Percentiles rank a stretch among this genome's conserved stretches.
Conservation (phyloP, 2,888 invertebrate species). For the Pseudococcus jackbeardsleyi region DNA sequence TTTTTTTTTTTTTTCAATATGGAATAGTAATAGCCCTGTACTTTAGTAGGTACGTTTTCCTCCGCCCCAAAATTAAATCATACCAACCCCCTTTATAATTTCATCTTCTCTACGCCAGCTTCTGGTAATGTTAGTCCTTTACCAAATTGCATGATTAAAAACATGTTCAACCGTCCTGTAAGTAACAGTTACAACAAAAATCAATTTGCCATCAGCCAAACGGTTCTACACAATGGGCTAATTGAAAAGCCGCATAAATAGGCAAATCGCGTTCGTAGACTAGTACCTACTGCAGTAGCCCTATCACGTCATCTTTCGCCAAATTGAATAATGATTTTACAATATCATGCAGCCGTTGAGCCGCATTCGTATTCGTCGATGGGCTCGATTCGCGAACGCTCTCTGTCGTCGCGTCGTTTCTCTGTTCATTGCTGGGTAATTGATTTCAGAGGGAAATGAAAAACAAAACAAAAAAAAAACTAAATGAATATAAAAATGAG, state of each 20-base stretch:
- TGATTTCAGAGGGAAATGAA: background rate
- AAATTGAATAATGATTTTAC: conserved; percentile 21
- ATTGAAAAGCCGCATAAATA: conserved; percentile 40
- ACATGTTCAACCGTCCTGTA: background rate
- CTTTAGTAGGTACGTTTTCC: too few species aligned
- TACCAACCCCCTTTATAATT: too few species aligned
- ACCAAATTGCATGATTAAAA: conserved; percentile 28
- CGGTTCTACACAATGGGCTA: conserved; percentile 40
- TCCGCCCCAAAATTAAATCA: too few species aligned
- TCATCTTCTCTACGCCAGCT: too few species aligned
- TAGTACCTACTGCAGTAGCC: background rate
- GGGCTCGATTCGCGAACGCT: background rate
- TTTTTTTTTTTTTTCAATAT: too few species aligned
- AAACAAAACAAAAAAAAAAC: background rate
- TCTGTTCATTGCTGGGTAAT: background rate
- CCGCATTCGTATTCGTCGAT: background rate
- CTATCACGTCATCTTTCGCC: background rate
- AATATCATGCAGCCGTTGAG: background rate
- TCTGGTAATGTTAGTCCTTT: background rate
- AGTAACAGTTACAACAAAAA: conserved; percentile 51
- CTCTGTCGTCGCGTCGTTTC: background rate
- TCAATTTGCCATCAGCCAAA: conserved; percentile 34
- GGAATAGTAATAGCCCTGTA: too few species aligned
- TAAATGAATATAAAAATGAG: too few species aligned
- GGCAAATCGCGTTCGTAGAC: conserved; percentile 26